Evolutionary conservation across 2,888 invertebrate genomes (phyloP), one percentile per base, ranked within the genome.

Genomic region (Parnassius mnemosyne): DNA sequence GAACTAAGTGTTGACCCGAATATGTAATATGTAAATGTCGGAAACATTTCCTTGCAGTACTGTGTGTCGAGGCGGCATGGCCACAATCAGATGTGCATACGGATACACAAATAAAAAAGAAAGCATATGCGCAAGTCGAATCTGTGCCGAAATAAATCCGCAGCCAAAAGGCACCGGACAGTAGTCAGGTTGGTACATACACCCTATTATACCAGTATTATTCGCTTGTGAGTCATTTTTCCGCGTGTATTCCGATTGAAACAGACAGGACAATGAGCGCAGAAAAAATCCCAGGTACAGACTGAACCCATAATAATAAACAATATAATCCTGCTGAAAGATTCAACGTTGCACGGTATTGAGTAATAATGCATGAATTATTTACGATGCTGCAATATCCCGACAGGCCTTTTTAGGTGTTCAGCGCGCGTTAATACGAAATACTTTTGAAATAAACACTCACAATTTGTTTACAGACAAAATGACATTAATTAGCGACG

Each of bases 311-410:
- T 57, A 67, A 69, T 71, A 78, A 82, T 83, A 85, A 83, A 72
- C 64, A 73, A 13, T 9, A 13, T 13, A 13, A 13, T 10, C 66
- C 71, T 71, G 72, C 80, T 82, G 81, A 79, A 83, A 81, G 72
- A 75, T 82, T 78, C 78, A 83, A 85, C 85, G 84, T 85, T 84
- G 53, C 68, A 74, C 72, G 75, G 79, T 84, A 89, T 90, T 89
- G 83, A 88, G 89, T 87, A 90, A 87, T 89, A 87, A 83, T 83
- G 77, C 77, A 87, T 87, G 88, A 88, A 89, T 89, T 89, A 90
- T 90, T 89, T 87, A 89, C 87, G 81, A 85, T 83, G 87, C 85
- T 84, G 83, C 86, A 85, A 87, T 83, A 78, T 82, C 81, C 78
- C 76, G 79, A 68, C 70, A 72, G 65, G 72, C 53, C 62, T 53